Evolutionary conservation across 2,888 invertebrate species (phyloP).

Genomic region (Chrysotoxum bicinctum): DNA sequence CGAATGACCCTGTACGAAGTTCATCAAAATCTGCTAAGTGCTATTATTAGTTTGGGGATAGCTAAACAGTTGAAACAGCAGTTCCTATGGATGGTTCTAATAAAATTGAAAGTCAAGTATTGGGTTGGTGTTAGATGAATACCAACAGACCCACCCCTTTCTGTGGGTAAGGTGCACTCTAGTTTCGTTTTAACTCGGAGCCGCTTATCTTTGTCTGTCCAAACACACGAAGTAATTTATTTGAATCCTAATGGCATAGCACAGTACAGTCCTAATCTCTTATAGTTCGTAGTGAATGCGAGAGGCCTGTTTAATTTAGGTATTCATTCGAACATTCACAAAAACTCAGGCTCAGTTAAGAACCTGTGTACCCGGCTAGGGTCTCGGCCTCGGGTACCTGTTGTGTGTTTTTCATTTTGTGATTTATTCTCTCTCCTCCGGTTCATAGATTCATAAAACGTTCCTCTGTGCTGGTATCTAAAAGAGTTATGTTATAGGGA

Average conservation of each 20-base stretch:
- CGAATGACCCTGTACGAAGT: background rate
- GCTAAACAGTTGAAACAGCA: slow-evolving; percentile 3
- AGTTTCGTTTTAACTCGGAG: slow-evolving; percentile 23
- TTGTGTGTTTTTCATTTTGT: slow-evolving; percentile 47
- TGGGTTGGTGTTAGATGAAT: slow-evolving; percentile 6
- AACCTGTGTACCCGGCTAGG: background rate
- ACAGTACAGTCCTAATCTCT: slow-evolving; percentile 34
- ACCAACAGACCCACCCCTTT: slow-evolving; percentile 44
- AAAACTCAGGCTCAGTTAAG: slow-evolving; percentile 8
- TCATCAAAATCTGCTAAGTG: slow-evolving; percentile 6
- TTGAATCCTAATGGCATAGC: slow-evolving; percentile 45
- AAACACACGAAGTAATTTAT: slow-evolving; percentile 57
- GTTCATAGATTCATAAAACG: slow-evolving; percentile 40
- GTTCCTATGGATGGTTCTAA: slow-evolving; percentile 1
- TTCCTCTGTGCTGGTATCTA: slow-evolving; percentile 44
- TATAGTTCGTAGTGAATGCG: background rate
- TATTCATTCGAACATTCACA: background rate
- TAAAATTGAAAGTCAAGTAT: slow-evolving; percentile 32
- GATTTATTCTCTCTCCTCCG: slow-evolving; percentile 37
- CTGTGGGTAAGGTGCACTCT: slow-evolving; percentile 48
- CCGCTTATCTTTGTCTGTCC: slow-evolving; percentile 58
- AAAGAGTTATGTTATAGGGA: slow-evolving; percentile 50
- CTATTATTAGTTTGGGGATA: slow-evolving; percentile 60
- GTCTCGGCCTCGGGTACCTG: slow-evolving; percentile 26
- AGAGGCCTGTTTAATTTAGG: slow-evolving; percentile 23